Evolutionary conservation across 1,140 invertebrate genomes (phyloP), one percentile per base, ranked within the genome.

Genomic region (Drosophila paulistorum): DNA sequence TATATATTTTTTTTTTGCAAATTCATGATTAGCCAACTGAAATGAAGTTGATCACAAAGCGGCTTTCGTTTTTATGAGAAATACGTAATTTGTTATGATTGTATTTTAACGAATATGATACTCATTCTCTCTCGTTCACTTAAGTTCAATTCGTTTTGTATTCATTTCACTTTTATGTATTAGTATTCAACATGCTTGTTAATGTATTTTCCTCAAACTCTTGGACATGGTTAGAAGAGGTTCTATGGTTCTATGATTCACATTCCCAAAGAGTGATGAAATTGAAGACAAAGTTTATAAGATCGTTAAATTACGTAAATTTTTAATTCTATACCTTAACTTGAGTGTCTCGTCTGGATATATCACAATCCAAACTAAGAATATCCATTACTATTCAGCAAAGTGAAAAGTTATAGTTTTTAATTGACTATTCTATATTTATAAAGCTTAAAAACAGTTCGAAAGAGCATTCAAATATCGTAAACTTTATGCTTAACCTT

Each of bases 21-120:
- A 77, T 67, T 79, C 74, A 77, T 67, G 74, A 79, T 79, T 79
- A 77, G 65, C 64, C 14, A 68, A 65, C 57, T 58, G 66, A 54
- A 41, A 54, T 41, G 45, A 30, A 30, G 30, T 30, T 54, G 42
- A 63, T 48, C 39, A 48, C n/a, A 61, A 62, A 74, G 51, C 64
- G 42, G 42, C 7, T 65, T 66, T 71, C 65, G 39, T n/a, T 35
- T 20, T 64, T 20, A 63, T 57, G 54, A 65, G 48, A 68, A 65
- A 59, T 64, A 67, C 67, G 75, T 64, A 37, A 55, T 74, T 59
- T 45, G 13, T 20, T 77, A 63, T 59, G 39, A 45, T 51, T 51
- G 45, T 51, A 30, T 30, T 30, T 30, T 20, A 20, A 9, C 45
- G 45, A 48, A 17, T 54, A 51, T 61, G 41, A 60, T 23, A 30